A percentile compares a stretch with the other conserved stretches of the same genome.
phyloP scores from a whole-genome alignment of 2,113 vertebrate genomes.

The Alligator mississippiensis region DNA sequence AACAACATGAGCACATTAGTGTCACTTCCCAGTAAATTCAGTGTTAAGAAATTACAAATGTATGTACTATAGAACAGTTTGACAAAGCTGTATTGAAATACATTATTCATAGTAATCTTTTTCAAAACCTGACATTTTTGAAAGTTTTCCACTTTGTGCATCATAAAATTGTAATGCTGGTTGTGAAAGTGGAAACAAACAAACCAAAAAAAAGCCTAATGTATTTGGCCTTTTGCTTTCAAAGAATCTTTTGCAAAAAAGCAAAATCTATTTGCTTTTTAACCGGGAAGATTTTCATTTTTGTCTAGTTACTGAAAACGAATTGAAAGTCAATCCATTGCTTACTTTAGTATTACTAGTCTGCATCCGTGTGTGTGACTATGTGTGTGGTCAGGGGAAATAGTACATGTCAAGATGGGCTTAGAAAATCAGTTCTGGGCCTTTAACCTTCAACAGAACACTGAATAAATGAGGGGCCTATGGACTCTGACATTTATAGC shows the following conservation, averaged over 20 bases:
- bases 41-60: slow-evolving; percentile 82
- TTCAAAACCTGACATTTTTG: slow-evolving; percentile 77
- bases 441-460: slow-evolving; percentile 83
- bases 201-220: background rate
- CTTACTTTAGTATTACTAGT: background rate
- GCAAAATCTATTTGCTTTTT: background rate
- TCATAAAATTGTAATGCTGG: slow-evolving; percentile 41
- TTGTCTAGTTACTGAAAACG: slow-evolving; percentile 7
- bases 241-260: background rate
- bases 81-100: slow-evolving; percentile 78
- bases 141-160: slow-evolving; percentile 72
- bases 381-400: slow-evolving; percentile 72
- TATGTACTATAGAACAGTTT: slow-evolving; percentile 73
- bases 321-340: slow-evolving; percentile 42
- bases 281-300: background rate
- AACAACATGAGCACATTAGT: slow-evolving; percentile 81
- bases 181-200: slow-evolving; percentile 22
- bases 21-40: slow-evolving; percentile 84
- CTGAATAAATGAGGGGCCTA: slow-evolving; percentile 75
- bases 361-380: background rate
- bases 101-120: slow-evolving; percentile 85
- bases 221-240: slow-evolving; percentile 40
- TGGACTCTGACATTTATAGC: slow-evolving; percentile 81
- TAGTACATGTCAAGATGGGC: slow-evolving; percentile 75
- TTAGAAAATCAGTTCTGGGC: slow-evolving; percentile 80